Percentiles rank a stretch among this genome's conserved stretches.
These are phyloP conservation scores for Dendroctonus ponderosae DNA, from an alignment of 1,140 invertebrate species.

Conservation along the genomic window DNA sequence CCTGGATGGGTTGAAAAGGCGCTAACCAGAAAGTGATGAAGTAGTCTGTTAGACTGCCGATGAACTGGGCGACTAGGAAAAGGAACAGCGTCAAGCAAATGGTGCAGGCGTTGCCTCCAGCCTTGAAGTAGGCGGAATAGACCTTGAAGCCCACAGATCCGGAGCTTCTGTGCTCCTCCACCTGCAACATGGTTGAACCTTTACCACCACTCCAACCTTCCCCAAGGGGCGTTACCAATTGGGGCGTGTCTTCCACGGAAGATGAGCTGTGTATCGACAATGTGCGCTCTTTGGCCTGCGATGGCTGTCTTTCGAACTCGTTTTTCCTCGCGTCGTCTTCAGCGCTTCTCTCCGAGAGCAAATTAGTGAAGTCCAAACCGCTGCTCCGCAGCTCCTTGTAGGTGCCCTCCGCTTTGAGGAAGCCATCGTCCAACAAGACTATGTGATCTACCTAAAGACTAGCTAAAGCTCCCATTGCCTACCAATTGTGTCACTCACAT, in stretches of 20 bases:
- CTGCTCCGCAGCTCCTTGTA: constrained; percentile 54
- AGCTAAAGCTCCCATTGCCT: not conserved
- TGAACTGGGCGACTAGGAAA: constrained; percentile 67
- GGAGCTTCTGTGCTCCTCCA: constrained; percentile 52
- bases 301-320: constrained; percentile 3
- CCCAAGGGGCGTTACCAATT: constrained; percentile 22
- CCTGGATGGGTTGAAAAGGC: not conserved
- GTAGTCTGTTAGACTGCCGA: constrained; percentile 72
- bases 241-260: constrained; percentile 41
- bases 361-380: constrained; percentile 65
- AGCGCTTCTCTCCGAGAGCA: constrained; percentile 47
- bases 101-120: constrained; percentile 63
- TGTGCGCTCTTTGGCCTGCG: constrained; percentile 6
- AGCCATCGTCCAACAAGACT: constrained; percentile 71
- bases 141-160: constrained; percentile 58
- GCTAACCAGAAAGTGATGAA: constrained; percentile 75
- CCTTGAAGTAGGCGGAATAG: constrained; percentile 68
- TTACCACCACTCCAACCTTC: not conserved
- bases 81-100: constrained; percentile 60
- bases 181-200: constrained; percentile 6
- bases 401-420: constrained; percentile 45
- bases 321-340: constrained; percentile 30
- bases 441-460: constrained; percentile 61
- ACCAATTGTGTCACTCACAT: constrained; percentile 45
- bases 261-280: constrained; percentile 41